Base-by-base conservation (phyloP, 2,797 vertebrate species). In the Eulemur coronatus region DNA sequence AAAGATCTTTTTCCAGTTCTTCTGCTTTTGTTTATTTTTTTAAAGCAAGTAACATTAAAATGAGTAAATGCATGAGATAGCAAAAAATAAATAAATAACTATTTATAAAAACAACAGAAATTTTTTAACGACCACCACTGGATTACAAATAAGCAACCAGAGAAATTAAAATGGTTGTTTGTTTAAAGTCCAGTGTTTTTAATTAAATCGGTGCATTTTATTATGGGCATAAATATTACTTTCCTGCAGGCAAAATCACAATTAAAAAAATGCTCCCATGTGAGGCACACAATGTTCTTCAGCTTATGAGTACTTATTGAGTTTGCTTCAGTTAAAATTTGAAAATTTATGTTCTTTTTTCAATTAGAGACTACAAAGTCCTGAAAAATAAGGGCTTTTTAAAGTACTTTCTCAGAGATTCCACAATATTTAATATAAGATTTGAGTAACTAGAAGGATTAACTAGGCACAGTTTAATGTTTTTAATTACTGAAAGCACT, bases 141-240 rank as follows among this genome's bases (percentile, higher is more conserved):
- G 84, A 84, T 75, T 43, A 69, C 1, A 93, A 90, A 93, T 59
- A 85, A 73, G 3, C 18, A 92, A 59, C 3, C 26, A 91, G 63
- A 91, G 11, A 86, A 86, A 75, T 82, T 50, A 59, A 75, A 79
- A 50, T n/a, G 80, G 48, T 57, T 89, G 2, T 81, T 88, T 91
- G 12, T 59, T 97, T 92, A 90, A 94, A 92, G 76, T 30, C 30
- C 28, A 89, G 13, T 94, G 48, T 95, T 89, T 87, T 67, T 90
- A 94, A 95, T 92, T 95, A 97, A 91, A 73, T 52, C 17, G 88
- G 78, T 35, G 91, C 15, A 86, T 97, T 95, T 89, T 95, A 89
- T 87, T 89, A 57, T 91, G 11, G 35, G 26, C 50, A 92, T 89
- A 97, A 97, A 93, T 28, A 92, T 50, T 78, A 84, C n/a, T 94